Percentiles rank a stretch among this genome's conserved stretches.
These are phyloP conservation scores for Gadopsis marmoratus DNA, from an alignment of 2,797 vertebrate genomes.

Conservation along the genomic window DNA sequence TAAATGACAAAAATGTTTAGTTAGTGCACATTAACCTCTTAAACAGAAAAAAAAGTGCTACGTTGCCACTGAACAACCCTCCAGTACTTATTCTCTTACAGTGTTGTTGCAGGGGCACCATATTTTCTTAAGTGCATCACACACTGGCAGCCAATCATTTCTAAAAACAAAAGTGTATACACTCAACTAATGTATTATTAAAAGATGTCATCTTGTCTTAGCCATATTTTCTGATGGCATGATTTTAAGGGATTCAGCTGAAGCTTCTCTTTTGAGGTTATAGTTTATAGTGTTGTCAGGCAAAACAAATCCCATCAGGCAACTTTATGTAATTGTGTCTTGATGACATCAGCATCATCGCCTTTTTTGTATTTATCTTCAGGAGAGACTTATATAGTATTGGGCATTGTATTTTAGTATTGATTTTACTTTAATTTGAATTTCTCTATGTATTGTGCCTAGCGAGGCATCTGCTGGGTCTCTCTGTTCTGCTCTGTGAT, in stretches of 20 bases:
- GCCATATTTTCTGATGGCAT: background rate
- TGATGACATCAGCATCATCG: background rate
- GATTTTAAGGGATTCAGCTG: background rate
- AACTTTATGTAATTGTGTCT: slow-evolving; percentile 10
- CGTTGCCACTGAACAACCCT: background rate
- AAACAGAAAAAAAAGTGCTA: background rate
- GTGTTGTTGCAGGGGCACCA: background rate
- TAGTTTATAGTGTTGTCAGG: background rate
- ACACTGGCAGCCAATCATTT: slow-evolving; percentile 11
- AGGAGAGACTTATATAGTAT: background rate
- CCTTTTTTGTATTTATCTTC: background rate
- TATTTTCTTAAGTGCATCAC: slow-evolving; percentile 17
- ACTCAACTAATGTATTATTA: slow-evolving; percentile 8
- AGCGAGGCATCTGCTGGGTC: slow-evolving; percentile 4
- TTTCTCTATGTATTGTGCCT: background rate
- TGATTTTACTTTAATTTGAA: background rate
- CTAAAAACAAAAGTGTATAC: background rate
- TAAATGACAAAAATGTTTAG: background rate
- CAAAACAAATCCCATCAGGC: background rate
- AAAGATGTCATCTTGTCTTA: background rate
- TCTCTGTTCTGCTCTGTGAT: slow-evolving; percentile 25
- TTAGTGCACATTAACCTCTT: background rate
- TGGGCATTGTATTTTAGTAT: background rate
- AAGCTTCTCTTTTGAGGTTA: background rate
- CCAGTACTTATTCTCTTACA: slow-evolving; percentile 8